phyloP scores from a whole-genome alignment of 2,113 vertebrate genomes.

The Hippopotamus amphibius region DNA sequence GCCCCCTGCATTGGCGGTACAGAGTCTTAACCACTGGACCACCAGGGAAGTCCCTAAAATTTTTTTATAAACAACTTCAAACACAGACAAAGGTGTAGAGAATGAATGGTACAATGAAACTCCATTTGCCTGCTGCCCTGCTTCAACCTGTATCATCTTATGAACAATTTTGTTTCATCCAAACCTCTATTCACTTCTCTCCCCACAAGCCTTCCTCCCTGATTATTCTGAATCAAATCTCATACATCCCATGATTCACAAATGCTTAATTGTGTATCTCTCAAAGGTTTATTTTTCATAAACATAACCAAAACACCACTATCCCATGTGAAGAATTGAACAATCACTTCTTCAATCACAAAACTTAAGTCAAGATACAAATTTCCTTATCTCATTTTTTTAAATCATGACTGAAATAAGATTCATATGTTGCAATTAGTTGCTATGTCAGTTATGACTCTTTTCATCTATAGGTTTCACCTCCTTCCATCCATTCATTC shows the following conservation, averaged over 20 bases:
- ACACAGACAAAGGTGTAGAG: not conserved
- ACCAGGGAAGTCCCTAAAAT: not conserved
- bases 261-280: not conserved
- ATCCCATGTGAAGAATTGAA: not conserved
- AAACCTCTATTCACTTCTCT: not conserved
- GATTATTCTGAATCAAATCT: slow-evolving; percentile 31
- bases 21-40: no score
- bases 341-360: not conserved
- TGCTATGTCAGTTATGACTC: not conserved
- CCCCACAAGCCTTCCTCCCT: not conserved
- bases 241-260: not conserved
- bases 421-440: not conserved
- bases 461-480: not conserved
- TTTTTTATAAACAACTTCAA: not conserved
- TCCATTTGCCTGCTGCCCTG: not conserved
- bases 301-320: not conserved
- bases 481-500: not conserved
- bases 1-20: no score
- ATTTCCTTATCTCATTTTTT: not conserved
- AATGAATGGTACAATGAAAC: not conserved
- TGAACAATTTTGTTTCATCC: not conserved
- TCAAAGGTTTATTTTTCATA: slow-evolving; percentile 13
- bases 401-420: slow-evolving; percentile 17
- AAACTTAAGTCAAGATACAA: not conserved
- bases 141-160: not conserved